Conservation (phyloP, 37 sponge, comb jelly and placozoan genomes). For the Geodia barretti region DNA sequence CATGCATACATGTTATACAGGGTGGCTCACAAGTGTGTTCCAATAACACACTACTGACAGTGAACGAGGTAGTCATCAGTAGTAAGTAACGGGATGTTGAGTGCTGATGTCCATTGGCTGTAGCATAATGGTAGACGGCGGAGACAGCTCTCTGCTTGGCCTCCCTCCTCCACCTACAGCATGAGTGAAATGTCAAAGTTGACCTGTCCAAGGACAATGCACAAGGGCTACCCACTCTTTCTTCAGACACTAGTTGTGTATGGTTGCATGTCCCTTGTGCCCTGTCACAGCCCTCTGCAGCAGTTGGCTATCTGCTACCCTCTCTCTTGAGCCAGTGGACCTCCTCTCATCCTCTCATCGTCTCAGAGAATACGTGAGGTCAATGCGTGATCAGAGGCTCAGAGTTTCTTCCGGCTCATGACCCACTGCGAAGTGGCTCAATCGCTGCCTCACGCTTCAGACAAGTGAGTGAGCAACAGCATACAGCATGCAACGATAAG, state of each 20-base stretch:
- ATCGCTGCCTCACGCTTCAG: slow-evolving; percentile 77
- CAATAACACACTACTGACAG: too few relatives aligned
- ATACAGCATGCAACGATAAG: not conserved
- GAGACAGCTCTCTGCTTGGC: not conserved
- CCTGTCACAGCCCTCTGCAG: too few relatives aligned
- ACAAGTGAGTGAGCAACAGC: slow-evolving; percentile 42
- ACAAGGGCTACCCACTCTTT: too few relatives aligned
- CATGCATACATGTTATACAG: too few relatives aligned
- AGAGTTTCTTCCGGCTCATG: slow-evolving; percentile 90
- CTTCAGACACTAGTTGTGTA: too few relatives aligned
- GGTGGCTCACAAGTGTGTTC: too few relatives aligned
- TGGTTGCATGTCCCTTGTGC: too few relatives aligned
- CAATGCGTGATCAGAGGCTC: slow-evolving; percentile 70
- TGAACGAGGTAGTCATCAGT: too few relatives aligned
- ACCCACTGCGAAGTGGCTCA: slow-evolving; percentile 79
- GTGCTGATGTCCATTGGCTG: slow-evolving; percentile 85
- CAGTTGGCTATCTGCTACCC: slow-evolving; percentile 15
- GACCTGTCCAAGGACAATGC: too few relatives aligned
- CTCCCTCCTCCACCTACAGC: too few relatives aligned
- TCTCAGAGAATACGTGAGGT: slow-evolving; percentile 53
- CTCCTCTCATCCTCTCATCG: slow-evolving; percentile 49
- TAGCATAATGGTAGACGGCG: slow-evolving; percentile 28
- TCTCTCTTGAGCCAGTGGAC: slow-evolving; percentile 22
- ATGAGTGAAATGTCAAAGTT: too few relatives aligned
- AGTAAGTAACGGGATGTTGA: slow-evolving; percentile 21